A percentile compares a stretch with the other conserved stretches of the same genome.
Evolutionary conservation across 2,888 invertebrate genomes (phyloP).

Genomic region (Odontomyia ornata): DNA sequence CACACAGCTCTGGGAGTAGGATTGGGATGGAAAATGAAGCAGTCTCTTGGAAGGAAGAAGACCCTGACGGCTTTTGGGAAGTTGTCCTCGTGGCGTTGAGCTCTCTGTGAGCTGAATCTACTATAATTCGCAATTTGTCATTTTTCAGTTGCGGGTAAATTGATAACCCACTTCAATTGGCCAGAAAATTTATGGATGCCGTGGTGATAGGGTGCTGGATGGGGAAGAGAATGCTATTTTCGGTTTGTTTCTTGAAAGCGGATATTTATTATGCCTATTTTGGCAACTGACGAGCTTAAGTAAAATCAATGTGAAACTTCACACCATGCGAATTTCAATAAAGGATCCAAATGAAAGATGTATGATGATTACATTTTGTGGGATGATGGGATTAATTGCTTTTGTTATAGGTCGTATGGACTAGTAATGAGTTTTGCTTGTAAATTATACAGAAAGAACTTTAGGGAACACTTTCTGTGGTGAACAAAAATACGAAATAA

Average conservation of each 20-base stretch:
- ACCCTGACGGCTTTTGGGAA: background rate
- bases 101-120: conserved; percentile 1
- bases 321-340: background rate
- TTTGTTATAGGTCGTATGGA: too few species aligned
- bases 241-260: background rate
- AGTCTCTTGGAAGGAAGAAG: background rate
- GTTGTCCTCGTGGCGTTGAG: background rate
- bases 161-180: conserved; percentile 43
- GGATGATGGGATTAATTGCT: too few species aligned
- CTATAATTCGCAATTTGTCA: conserved; percentile 34
- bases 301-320: conserved; percentile 13
- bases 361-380: too few species aligned
- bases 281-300: conserved; percentile 9
- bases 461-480: too few species aligned
- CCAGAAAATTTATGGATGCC: conserved; percentile 19
- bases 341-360: background rate
- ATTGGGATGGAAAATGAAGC: background rate
- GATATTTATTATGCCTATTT: conserved; percentile 30
- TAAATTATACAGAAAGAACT: too few species aligned
- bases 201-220: conserved; percentile 11
- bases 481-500: too few species aligned
- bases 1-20: background rate
- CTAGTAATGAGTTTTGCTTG: too few species aligned
- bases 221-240: background rate
- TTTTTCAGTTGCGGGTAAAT: conserved; percentile 37